Conservation (phyloP, 37 sponge, comb jelly and placozoan genomes). For the Axinella damicornis region DNA sequence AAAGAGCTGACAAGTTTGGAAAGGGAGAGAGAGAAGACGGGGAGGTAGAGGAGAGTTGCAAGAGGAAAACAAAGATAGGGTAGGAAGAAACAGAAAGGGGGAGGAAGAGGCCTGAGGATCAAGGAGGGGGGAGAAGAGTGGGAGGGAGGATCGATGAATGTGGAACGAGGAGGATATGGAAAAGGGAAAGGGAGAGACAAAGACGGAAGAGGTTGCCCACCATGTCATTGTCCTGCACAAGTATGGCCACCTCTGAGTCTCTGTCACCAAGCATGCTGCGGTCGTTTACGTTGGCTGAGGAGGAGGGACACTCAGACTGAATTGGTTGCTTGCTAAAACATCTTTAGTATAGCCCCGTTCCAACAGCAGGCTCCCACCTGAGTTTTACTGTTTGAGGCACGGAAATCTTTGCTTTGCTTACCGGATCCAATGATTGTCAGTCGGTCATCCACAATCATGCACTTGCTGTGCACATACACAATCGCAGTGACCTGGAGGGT, state of each 20-base stretch:
- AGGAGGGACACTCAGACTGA: neutral
- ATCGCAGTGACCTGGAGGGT: conserved; percentile 61
- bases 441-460: conserved; percentile 76
- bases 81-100: no score
- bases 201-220: conserved; percentile 5
- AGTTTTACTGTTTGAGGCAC: no score
- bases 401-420: neutral
- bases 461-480: conserved; percentile 76
- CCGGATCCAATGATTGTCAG: conserved; percentile 76
- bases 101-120: no score
- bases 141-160: neutral
- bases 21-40: no score
- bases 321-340: no score
- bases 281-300: conserved; percentile 79
- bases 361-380: no score
- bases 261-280: conserved; percentile 67
- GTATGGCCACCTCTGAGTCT: conserved; percentile 77
- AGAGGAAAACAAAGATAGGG: no score
- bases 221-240: conserved; percentile 62
- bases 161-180: no score
- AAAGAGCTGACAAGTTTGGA: no score
- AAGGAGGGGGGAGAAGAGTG: no score
- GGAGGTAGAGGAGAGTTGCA: no score
- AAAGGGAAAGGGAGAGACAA: neutral
- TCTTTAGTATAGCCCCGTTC: no score